Base-by-base conservation (phyloP, 2,113 vertebrate genomes). In the Calonectris borealis region DNA sequence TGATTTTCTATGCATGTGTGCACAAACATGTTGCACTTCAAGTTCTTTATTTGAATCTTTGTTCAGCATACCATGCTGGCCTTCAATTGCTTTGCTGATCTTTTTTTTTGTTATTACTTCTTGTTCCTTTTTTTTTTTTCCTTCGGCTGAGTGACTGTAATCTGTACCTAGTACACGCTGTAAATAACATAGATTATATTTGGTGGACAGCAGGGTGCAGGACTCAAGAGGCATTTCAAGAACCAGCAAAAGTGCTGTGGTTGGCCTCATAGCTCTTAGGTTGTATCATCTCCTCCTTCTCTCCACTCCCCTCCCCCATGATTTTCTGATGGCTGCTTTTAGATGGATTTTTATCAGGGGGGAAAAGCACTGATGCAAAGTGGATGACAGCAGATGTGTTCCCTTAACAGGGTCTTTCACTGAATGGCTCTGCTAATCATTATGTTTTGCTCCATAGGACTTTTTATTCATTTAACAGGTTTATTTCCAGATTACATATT, bases 401-500 rank as follows among this genome's bases (percentile, higher is more conserved):
- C 93, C 90, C 83, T 96, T 86, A 96, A 96, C 91, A 91, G 90
- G 94, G 88, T 96, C 93, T 95, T 87, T 97, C 92, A 66, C 29
- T 81, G 88, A 96, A 93, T 83, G 88, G 78, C 66, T 94, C 95
- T 95, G 88, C 92, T 88, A 90, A 94, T 96, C 95, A 94, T 97
- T 93, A 86, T 91, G 82, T 95, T 97, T 97, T 96, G 92, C 95
- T 96, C 93, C 13, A 17, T 68, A 92, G 94, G 97, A 97, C 55
- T 91, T 96, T 93, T 95, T 91, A 90, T 94, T 97, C 97, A 96
- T 97, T 96, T 94, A 94, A 94, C 65, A 91, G 83, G 87, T 94
- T 97, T 94, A 94, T 95, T 96, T 95, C 90, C 92, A 93, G 89
- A 94, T 93, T 97, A 97, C 34, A 73, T 94, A 79, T 92, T 86